Base-by-base conservation (phyloP, 2,888 invertebrate genomes). In the Argynnis bischoffii region DNA sequence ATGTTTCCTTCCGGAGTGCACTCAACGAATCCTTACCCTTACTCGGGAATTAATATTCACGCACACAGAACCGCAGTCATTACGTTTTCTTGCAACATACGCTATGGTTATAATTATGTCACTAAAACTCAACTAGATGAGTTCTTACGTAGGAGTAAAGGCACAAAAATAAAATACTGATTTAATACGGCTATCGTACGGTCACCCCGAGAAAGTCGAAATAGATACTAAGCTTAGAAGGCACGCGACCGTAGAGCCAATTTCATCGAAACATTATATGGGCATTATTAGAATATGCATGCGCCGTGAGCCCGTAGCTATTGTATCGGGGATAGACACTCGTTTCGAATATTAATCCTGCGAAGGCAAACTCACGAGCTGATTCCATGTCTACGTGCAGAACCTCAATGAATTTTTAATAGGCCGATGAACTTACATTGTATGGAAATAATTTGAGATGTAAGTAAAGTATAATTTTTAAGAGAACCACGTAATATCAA, bases 241-340 rank as follows among this genome's bases (percentile, higher is more conserved):
- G 82, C 87, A 83, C 85, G 87, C 83, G 80, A 85, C 79, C 82
- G 79, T 83, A 80, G 78, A 86, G 85, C 81, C 89, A 86, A 90
- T 90, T 87, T 88, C 85, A 89, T 90, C 86, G 86, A 81, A 89
- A 86, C 90, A 88, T 90, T 88, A 88, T 90, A 92, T 90, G 91
- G 92, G 87, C 85, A 90, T 92, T 92, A 91, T 89, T 85, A 86
- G 86, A 86, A 89, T 90, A 92, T 90, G 88, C 90, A 90, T 87
- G 89, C 90, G 89, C 86, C 82, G 85, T 84, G 86, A 84, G 84
- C 81, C 81, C 84, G 81, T 80, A 80, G 78, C 89, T 83, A 90
- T 90, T 90, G 83, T 84, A 85, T 83, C 82, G 83, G 81, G 81
- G 81, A 73, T 85, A 81, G 86, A 81, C 86, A 83, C 89, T 78